A percentile compares a stretch with the other conserved stretches of the same genome.
These are phyloP conservation scores for Numenius phaeopus DNA, from an alignment of 2,797 vertebrate genomes.

Conservation along the genomic window DNA sequence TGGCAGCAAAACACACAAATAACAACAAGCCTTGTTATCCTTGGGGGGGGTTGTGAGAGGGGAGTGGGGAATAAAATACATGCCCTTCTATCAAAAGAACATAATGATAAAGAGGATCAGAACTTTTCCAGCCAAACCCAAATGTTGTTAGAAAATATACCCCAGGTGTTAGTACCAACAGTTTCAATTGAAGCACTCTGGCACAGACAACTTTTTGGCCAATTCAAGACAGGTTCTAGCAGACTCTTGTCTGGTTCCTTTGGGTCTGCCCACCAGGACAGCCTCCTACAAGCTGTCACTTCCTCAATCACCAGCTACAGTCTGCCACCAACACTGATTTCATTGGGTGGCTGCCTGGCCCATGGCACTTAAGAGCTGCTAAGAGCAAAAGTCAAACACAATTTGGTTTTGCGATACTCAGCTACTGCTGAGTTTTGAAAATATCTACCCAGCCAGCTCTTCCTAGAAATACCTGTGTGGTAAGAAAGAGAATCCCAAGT, in stretches of 20 bases:
- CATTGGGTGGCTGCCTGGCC: not conserved
- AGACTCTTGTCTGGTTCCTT: not conserved
- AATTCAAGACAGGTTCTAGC: not conserved
- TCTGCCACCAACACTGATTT: not conserved
- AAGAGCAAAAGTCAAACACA: not conserved
- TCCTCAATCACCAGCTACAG: not conserved
- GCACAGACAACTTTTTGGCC: not conserved
- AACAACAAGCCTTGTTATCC: not conserved
- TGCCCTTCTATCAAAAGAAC: not conserved
- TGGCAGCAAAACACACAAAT: not conserved
- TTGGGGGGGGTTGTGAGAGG: not conserved
- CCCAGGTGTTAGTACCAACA: not conserved
- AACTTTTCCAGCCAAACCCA: not conserved
- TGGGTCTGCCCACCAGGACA: not conserved
- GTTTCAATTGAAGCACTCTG: not conserved
- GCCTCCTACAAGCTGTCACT: not conserved
- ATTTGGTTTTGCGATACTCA: not conserved
- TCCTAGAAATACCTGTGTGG: not conserved
- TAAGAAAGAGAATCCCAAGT: not conserved
- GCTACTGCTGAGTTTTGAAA: not conserved
- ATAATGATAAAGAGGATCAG: not conserved
- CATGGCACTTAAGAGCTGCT: not conserved
- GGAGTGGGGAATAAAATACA: not conserved
- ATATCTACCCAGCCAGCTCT: not conserved
- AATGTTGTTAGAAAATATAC: not conserved